Percentiles rank a stretch among this genome's conserved stretches.
Evolutionary conservation across 1,140 invertebrate species (phyloP).

Genomic region (Saccostrea cuccullata): DNA sequence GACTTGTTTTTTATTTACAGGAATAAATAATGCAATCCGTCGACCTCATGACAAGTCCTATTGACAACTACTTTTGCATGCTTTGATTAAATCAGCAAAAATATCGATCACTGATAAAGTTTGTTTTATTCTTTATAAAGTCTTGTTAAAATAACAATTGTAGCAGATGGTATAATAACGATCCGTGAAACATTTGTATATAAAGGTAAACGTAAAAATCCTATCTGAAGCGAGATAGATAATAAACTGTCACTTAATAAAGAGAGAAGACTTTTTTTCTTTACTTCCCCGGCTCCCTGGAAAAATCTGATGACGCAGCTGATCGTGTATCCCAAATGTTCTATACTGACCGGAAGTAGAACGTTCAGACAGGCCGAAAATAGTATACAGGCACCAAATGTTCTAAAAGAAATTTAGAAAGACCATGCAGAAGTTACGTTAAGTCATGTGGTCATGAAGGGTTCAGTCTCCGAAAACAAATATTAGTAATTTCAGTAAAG

Average conservation of each 20-base stretch:
- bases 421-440: neutral
- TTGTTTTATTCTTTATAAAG: too few species aligned
- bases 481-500: neutral
- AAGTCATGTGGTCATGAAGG: neutral
- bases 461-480: neutral
- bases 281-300: constrained; percentile 70
- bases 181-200: neutral
- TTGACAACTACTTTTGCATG: too few species aligned
- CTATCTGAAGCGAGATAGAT: neutral
- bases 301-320: constrained; percentile 67
- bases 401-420: constrained; percentile 58
- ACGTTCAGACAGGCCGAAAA: constrained; percentile 72
- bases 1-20: too few species aligned
- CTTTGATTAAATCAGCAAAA: too few species aligned
- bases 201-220: neutral
- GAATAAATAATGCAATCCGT: too few species aligned
- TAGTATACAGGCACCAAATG: constrained; percentile 73
- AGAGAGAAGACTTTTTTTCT: too few species aligned
- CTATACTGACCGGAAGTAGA: constrained; percentile 70
- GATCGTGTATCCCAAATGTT: constrained; percentile 60
- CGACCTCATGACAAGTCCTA: too few species aligned
- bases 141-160: neutral
- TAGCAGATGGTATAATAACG: neutral
- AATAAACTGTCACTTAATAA: neutral
- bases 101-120: too few species aligned